A percentile compares a stretch with the other conserved stretches of the same genome.
These are phyloP conservation scores for Patella vulgata DNA, from an alignment of 1,140 invertebrate genomes.

Conservation along the genomic window DNA sequence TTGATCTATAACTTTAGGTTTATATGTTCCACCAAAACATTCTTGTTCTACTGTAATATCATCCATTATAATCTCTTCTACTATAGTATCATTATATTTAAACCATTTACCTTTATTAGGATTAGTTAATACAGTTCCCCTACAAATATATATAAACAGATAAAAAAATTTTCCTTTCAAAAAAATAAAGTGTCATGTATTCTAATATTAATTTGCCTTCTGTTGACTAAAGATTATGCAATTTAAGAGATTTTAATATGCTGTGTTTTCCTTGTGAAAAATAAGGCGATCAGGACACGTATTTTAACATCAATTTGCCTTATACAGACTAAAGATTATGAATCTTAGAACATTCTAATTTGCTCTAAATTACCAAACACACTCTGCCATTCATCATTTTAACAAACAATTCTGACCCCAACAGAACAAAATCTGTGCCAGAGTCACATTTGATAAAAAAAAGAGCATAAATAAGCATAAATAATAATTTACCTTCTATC, in stretches of 20 bases:
- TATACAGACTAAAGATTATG: slow-evolving; percentile 1
- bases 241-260: background rate
- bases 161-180: too few species aligned
- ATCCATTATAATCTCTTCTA: slow-evolving; percentile 66
- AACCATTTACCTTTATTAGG: slow-evolving; percentile 66
- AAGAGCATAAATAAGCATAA: background rate
- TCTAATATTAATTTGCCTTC: too few species aligned
- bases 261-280: too few species aligned
- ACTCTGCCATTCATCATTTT: background rate
- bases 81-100: slow-evolving; percentile 66
- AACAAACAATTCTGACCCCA: too few species aligned
- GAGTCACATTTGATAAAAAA: too few species aligned
- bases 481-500: slow-evolving; percentile 50
- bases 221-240: too few species aligned
- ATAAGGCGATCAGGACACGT: too few species aligned
- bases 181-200: too few species aligned
- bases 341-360: background rate
- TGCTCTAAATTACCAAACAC: background rate
- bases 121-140: slow-evolving; percentile 63
- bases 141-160: slow-evolving; percentile 28
- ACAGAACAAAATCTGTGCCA: too few species aligned
- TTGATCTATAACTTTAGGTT: slow-evolving; percentile 68
- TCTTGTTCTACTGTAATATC: slow-evolving; percentile 65
- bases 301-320: too few species aligned
- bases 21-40: slow-evolving; percentile 69